A percentile compares a stretch with the other conserved stretches of the same genome.
These are phyloP conservation scores for Bryconaethiops microstoma DNA, from an alignment of 2,797 vertebrate species.

Conservation along the genomic window DNA sequence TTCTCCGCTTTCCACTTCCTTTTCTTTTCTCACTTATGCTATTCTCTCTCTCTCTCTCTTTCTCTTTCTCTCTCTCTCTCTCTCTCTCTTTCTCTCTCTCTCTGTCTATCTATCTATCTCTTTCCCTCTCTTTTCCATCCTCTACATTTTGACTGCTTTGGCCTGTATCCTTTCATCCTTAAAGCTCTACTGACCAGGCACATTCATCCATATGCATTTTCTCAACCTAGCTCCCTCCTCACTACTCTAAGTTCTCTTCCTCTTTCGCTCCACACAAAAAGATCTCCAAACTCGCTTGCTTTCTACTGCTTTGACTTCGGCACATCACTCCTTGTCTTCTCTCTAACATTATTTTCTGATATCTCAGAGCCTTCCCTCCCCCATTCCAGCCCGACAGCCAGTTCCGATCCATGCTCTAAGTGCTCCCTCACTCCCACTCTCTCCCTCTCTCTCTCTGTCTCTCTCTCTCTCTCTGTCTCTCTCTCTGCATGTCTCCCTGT, in stretches of 20 bases:
- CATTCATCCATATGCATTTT: constrained; percentile 27
- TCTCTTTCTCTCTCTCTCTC: not conserved
- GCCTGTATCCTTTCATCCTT: constrained; percentile 24
- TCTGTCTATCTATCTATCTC: too few relatives aligned
- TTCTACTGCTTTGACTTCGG: constrained; percentile 50
- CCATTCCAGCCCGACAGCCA: constrained; percentile 50
- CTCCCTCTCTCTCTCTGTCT: not conserved
- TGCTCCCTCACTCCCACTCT: constrained; percentile 45
- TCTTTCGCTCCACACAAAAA: constrained; percentile 62
- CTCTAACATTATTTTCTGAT: constrained; percentile 61
- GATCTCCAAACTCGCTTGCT: constrained; percentile 63
- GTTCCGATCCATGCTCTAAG: constrained; percentile 77
- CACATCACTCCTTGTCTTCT: constrained; percentile 71
- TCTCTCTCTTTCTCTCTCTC: not conserved
- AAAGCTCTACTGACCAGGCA: constrained; percentile 40
- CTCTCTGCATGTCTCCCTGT: not conserved
- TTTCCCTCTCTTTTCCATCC: not conserved
- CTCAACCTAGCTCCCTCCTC: constrained; percentile 10
- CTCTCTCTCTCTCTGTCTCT: not conserved
- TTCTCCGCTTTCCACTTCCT: not conserved
- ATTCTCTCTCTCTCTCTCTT: not conserved
- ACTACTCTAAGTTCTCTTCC: constrained; percentile 51
- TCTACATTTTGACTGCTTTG: not conserved
- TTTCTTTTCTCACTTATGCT: not conserved
- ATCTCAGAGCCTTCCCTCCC: constrained; percentile 39